These are phyloP conservation scores for Peromyscus nudipes DNA, from an alignment of 2,797 vertebrate species.

Conservation along the genomic window DNA sequence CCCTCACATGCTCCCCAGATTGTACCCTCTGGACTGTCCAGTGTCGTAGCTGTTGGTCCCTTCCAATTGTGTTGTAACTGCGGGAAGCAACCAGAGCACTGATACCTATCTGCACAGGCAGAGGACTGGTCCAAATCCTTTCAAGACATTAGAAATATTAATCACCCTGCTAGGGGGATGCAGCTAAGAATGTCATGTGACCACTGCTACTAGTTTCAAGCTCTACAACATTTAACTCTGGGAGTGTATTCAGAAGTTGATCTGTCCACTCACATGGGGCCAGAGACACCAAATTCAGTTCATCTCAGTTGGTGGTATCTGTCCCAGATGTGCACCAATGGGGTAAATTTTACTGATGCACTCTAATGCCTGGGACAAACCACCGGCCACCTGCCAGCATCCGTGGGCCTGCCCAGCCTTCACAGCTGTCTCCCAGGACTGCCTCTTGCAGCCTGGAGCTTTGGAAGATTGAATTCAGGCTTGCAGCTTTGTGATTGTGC, in stretches of 20 bases:
- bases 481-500: neutral
- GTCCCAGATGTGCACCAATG: too few species aligned
- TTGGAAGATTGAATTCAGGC: neutral
- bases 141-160: neutral
- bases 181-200: neutral
- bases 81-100: neutral
- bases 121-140: neutral
- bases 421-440: neutral
- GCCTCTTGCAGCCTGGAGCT: neutral
- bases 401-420: neutral
- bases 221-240: neutral
- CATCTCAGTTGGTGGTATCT: neutral
- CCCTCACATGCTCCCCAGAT: neutral
- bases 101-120: neutral
- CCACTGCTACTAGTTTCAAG: neutral
- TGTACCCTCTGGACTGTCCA: neutral
- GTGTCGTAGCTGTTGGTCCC: neutral
- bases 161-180: neutral
- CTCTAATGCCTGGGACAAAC: too few species aligned
- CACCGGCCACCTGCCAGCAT: neutral
- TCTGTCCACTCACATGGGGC: neutral
- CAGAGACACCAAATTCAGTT: neutral
- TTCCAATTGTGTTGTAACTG: neutral
- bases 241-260: neutral
- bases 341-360: neutral